These are phyloP conservation scores for Sphaerodactylus townsendi DNA, from an alignment of 2,113 vertebrate species.

Conservation along the genomic window DNA sequence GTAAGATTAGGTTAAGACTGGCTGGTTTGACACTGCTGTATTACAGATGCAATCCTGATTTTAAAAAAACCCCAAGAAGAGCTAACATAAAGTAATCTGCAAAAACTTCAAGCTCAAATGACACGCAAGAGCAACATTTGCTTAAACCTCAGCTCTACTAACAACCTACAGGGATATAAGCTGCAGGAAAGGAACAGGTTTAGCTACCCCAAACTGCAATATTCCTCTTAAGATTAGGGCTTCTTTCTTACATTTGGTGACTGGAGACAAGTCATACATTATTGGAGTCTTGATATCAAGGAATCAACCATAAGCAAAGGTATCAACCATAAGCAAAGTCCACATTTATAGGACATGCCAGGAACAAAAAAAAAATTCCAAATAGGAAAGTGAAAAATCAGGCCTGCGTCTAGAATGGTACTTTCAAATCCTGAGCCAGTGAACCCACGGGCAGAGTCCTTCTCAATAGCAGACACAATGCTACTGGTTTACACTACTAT, in stretches of 20 bases:
- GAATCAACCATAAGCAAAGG: neutral
- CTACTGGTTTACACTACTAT: too few relatives aligned
- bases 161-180: neutral
- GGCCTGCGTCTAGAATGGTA: neutral
- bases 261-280: neutral
- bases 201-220: neutral
- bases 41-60: neutral
- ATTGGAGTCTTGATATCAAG: neutral
- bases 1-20: neutral
- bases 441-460: neutral
- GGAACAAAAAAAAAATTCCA: rapidly evolving
- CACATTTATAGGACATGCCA: rapidly evolving
- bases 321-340: neutral
- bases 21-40: neutral
- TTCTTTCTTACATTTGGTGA: neutral
- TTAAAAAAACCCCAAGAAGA: too few relatives aligned
- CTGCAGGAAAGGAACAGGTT: neutral
- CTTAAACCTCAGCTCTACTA: neutral
- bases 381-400: neutral
- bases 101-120: neutral
- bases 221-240: neutral
- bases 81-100: neutral
- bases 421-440: rapidly evolving
- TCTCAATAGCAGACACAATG: neutral
- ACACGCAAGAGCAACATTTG: neutral